Base-by-base conservation (phyloP, 1,140 invertebrate genomes). In the Agrypnia vestita region DNA sequence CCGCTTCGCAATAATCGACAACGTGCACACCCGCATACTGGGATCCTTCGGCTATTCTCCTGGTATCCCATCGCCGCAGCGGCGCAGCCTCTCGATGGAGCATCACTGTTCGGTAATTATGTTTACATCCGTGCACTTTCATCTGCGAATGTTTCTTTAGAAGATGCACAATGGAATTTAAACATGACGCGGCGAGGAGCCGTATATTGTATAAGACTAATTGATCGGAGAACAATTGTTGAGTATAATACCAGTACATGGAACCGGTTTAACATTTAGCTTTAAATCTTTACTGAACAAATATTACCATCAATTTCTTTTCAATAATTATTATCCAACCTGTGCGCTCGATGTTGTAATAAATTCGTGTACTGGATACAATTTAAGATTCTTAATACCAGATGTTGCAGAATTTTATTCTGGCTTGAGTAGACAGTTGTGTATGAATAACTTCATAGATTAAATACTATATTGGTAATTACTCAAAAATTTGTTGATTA, bases 91-190 rank as follows among this genome's bases (percentile, higher is more conserved):
- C 64, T 46, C 64, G 17, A 49, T 69, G 44, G 61, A 17, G 35
- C 64, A 47, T 69, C 64, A 49, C 43, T 46, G 44, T 69, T 69
- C 64, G n/a, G 64, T 69, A 49, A 69, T 69, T 69, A 69, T 69
- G 64, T 69, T 69, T 47, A 69, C 64, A 69, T 64, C 25, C 61
- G n/a, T 43, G 61, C 61, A 64, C 61, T 64, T 64, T 64, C 61
- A 64, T 69, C 64, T 69, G 64, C 44, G 21, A 69, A 69, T 21
- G 64, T 47, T 69, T 43, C 44, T 46, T 51, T 17, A n/a, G n/a
- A 47, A 47, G 64, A 69, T 69, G 44, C 64, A 69, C 64, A 69
- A 69, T 69, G 64, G 64, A 12, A 46, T 69, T 47, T n/a, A 19
- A 69, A 69, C 64, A 69, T 19, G 64, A 47, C 64, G 64, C 35